Evolutionary conservation across 2,888 invertebrate genomes (phyloP).

Genomic region (Hypercompe scribonia): DNA sequence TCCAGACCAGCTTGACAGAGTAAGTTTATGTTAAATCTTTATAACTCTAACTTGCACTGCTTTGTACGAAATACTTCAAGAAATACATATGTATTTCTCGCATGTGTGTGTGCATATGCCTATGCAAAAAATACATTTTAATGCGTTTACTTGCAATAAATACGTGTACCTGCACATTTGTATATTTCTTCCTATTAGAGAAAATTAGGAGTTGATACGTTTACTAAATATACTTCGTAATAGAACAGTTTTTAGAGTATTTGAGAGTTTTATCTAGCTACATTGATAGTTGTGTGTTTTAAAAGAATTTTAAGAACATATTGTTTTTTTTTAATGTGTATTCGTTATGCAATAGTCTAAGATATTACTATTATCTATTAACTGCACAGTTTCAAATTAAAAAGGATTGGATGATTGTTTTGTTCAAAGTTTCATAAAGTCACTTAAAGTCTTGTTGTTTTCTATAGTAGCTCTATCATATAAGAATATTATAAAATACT

Average conservation of each 20-base stretch:
- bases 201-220: not conserved
- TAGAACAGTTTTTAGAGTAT: not conserved
- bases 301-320: not conserved
- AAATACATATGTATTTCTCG: not conserved
- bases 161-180: no score
- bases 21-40: conserved; percentile 70
- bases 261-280: no score
- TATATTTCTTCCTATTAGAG: not conserved
- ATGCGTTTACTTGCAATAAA: no score
- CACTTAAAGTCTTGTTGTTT: not conserved
- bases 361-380: no score
- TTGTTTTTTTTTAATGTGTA: not conserved
- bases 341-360: not conserved
- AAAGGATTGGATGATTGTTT: not conserved
- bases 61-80: not conserved
- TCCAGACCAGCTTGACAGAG: conserved; percentile 93
- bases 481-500: not conserved
- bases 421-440: not conserved
- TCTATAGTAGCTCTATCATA: not conserved
- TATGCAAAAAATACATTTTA: no score
- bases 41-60: not conserved
- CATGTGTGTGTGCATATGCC: no score
- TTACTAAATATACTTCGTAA: not conserved
- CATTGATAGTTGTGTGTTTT: not conserved
- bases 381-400: not conserved